Base-by-base conservation (phyloP, 2,888 invertebrate species). In the Pyrrhia umbra region DNA sequence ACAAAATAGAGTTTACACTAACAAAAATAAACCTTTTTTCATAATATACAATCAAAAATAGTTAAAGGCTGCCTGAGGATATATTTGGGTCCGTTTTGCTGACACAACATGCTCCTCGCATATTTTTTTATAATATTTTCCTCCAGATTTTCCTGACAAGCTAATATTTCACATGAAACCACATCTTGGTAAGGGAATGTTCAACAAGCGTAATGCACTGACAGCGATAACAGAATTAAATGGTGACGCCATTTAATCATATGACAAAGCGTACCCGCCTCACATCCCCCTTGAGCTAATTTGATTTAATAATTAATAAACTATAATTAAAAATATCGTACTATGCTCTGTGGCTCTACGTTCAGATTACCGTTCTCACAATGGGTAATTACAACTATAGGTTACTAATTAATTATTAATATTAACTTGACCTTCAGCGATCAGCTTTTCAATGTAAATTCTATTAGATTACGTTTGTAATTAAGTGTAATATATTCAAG, bases 361-460 rank as follows among this genome's bases (percentile, higher is more conserved):
- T 57, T 50, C 45, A 16, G 23, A 30, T 42, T 68, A 72, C 57
- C 49, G 45, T 37, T 52, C 45, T 52, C 42, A 80, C 77, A 79
- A 75, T 77, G 55, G 71, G 25, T 43, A 80, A 79, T 80, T 77
- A 75, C 52, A 69, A 73, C 75, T 76, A 74, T 68, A 65, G 68
- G 52, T 66, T 63, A 74, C 68, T 65, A 68, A 77, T 78, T 75
- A 81, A 79, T 77, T 81, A 73, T 79, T 79, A 76, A 80, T 81
- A 84, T 84, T 85, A 75, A 76, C 84, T 84, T 86, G 86, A 87
- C 88, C 88, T 86, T 88, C 75, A 74, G 70, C 79, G 65, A 83
- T 85, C 81, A 80, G 77, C 87, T 74, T 87, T 86, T 85, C 82
- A 88, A 88, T 88, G 84, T 85, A 86, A 87, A 85, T 88, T 80